Evolutionary conservation across 53 echinoderm and acorn worm species (phyloP).

Genomic region (Apostichopus leukothele): DNA sequence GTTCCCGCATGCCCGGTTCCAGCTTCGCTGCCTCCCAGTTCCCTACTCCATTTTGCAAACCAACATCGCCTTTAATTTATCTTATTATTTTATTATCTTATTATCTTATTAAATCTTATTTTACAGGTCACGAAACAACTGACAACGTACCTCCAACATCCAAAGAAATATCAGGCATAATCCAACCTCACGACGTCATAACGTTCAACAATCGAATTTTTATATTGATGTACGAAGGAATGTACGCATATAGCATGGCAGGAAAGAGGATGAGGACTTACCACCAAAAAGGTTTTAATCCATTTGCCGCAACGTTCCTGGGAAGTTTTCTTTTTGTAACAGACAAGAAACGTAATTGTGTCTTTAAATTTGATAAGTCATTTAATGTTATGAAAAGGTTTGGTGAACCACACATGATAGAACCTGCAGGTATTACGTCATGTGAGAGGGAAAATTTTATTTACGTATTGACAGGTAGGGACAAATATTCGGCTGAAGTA

Average conservation of each 20-base stretch:
- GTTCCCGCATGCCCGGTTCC: too few species aligned
- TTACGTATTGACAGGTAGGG: neutral
- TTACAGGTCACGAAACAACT: too few species aligned
- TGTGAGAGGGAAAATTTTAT: neutral
- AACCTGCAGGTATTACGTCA: neutral
- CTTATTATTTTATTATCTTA: too few species aligned
- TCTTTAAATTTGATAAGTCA: neutral
- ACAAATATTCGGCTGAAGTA: neutral
- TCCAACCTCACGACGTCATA: neutral
- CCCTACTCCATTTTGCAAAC: too few species aligned
- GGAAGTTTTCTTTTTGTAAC: neutral
- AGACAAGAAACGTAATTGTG: neutral
- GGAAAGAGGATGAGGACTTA: neutral
- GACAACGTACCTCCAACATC: too few species aligned
- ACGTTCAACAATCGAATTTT: neutral
- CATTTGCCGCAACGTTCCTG: neutral
- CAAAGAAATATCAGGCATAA: neutral
- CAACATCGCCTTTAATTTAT: too few species aligned
- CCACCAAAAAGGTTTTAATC: neutral
- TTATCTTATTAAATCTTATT: too few species aligned
- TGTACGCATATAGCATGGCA: neutral
- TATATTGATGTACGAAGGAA: neutral
- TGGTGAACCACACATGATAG: neutral
- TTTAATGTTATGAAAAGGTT: neutral
- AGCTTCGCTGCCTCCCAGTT: too few species aligned